Evolutionary conservation across 2,888 invertebrate genomes (phyloP).

Genomic region (Aplocera efformata): DNA sequence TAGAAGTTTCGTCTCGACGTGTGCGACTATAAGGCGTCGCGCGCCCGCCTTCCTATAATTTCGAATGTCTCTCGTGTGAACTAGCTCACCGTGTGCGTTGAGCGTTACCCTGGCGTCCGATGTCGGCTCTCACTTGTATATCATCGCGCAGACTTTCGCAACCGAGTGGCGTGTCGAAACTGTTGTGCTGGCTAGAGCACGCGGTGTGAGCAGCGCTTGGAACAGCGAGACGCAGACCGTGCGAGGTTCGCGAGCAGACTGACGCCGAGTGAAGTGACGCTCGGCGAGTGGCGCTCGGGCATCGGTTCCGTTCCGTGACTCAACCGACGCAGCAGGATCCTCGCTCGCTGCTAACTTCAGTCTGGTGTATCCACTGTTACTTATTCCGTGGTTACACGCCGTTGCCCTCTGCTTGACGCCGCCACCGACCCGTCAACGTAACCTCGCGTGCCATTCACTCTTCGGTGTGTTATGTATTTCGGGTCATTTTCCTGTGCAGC

Average conservation of each 20-base stretch:
- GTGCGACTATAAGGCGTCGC: conserved; percentile 74
- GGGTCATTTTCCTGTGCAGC: conserved; percentile 23
- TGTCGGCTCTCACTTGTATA: conserved; percentile 78
- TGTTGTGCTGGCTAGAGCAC: conserved; percentile 52
- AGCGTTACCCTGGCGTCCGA: conserved; percentile 73
- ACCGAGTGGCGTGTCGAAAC: conserved; percentile 74
- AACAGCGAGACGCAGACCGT: conserved; percentile 31
- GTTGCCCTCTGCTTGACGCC: conserved; percentile 33
- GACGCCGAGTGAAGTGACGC: conserved; percentile 30
- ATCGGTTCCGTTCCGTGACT: conserved; percentile 35
- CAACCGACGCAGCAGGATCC: conserved; percentile 35
- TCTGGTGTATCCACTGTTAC: conserved; percentile 10
- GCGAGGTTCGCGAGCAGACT: conserved; percentile 45
- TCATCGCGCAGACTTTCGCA: conserved; percentile 80
- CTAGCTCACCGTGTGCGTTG: conserved; percentile 76
- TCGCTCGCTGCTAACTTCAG: conserved; percentile 57
- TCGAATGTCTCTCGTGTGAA: conserved; percentile 72
- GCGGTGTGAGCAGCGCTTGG: conserved; percentile 26
- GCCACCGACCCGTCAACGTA: conserved; percentile 27
- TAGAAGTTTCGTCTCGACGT: conserved; percentile 62
- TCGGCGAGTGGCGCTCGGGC: conserved; percentile 30
- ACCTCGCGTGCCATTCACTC: conserved; percentile 43
- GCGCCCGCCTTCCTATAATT: conserved; percentile 73
- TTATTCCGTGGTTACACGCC: conserved; percentile 22
- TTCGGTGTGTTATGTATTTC: conserved; percentile 19